Base-by-base conservation (phyloP, 2,888 invertebrate species). In the Hermaeophaga mercurialis region DNA sequence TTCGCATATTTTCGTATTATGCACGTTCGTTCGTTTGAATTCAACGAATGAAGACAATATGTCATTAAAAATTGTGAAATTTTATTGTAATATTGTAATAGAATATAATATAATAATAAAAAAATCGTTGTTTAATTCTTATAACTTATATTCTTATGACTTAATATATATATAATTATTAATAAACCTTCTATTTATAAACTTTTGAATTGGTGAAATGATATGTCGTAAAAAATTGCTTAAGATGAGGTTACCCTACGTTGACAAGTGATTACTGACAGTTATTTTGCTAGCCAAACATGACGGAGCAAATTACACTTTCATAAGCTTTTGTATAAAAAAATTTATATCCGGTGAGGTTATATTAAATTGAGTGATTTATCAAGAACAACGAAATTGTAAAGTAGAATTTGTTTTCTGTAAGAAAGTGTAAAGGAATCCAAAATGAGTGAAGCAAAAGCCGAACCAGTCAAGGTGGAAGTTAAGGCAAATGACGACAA, bases 401-500 rank as follows among this genome's bases (percentile, higher is more conserved):
- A 31, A 6, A 44, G n/a, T 28, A 33, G 1, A 33, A 11, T 33
- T 36, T 22, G 8, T 33, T 15, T 44, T 45, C 14, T 1, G 17
- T n/a, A 38, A n/a, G 6, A 47, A 31, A 5, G 3, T 26, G 7
- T 18, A 31, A 31, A 31, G 6, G 12, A 9, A 12, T 31, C 31
- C 28, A 64, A 58, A 57, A 71, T 71, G 72, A 59, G 68, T 24
- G 69, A 71, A 55, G 46, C 66, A 34, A 75, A 72, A 63, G 64
- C 66, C 19, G 71, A 69, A 60, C 64, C 70, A 39, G 38, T 58
- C n/a, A 75, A 75, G 68, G 67, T 62, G 9, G 74, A 75, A 46
- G 45, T 61, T 39, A 72, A 71, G 59, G 68, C 70, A 58, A 66
- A 65, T 15, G 76, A 77, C 38, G 78, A 78, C 56, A 78, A 78